These are phyloP conservation scores for Xylocopa sonorina DNA, from an alignment of 1,140 invertebrate species.

Conservation along the genomic window DNA sequence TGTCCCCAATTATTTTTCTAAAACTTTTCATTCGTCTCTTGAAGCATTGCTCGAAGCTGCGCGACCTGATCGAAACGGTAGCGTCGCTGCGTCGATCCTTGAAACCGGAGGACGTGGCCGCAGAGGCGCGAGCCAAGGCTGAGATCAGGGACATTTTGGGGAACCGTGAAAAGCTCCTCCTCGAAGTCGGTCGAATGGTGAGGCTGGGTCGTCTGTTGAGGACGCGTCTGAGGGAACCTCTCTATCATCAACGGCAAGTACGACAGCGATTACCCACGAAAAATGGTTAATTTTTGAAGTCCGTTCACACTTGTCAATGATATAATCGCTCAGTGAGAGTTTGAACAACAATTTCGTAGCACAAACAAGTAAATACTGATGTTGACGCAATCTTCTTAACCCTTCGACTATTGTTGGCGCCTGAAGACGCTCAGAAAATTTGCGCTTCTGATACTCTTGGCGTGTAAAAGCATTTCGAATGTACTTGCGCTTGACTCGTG, in stretches of 20 bases:
- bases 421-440: no score
- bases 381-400: no score
- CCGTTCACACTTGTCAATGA: no score
- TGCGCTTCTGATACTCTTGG: no score
- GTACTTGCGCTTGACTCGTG: no score
- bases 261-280: not conserved
- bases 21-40: not conserved
- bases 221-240: slow-evolving; percentile 86
- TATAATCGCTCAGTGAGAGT: no score
- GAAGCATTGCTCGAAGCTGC: slow-evolving; percentile 84
- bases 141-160: slow-evolving; percentile 83
- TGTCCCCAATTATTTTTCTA: not conserved
- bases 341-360: no score
- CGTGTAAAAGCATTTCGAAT: no score
- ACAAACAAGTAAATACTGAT: no score
- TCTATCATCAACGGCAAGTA: slow-evolving; percentile 77
- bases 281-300: not conserved
- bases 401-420: no score
- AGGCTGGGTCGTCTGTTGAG: slow-evolving; percentile 87
- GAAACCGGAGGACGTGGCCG: slow-evolving; percentile 33
- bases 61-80: slow-evolving; percentile 83
- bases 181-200: slow-evolving; percentile 89
- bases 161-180: slow-evolving; percentile 86
- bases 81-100: slow-evolving; percentile 50
- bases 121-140: slow-evolving; percentile 50